Percentiles rank a stretch among this genome's conserved stretches.
phyloP scores from a whole-genome alignment of 2,797 vertebrate genomes.

The Avahi laniger region DNA sequence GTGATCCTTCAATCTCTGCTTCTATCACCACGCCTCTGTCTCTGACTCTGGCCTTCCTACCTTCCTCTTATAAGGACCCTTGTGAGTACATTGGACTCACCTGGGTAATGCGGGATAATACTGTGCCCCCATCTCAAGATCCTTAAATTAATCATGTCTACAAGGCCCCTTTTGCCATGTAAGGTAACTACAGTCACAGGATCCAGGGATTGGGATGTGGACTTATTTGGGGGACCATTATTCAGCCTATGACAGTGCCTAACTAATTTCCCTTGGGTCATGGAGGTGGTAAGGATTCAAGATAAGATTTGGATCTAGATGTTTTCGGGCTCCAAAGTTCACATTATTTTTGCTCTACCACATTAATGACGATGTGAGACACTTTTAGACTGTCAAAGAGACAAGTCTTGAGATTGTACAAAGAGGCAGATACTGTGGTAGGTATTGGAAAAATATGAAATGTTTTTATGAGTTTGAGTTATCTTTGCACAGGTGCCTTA shows the following conservation, averaged over 20 bases:
- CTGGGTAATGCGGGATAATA: not conserved
- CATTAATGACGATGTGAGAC: not conserved
- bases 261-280: not conserved
- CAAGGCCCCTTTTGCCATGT: not conserved
- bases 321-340: not conserved
- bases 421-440: not conserved
- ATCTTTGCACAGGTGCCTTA: not conserved
- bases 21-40: not conserved
- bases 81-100: not conserved
- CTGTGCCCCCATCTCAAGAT: not conserved
- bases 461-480: constrained; percentile 9
- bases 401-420: not conserved
- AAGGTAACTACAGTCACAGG: not conserved
- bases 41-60: not conserved
- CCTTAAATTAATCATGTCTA: not conserved
- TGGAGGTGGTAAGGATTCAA: not conserved
- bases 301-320: not conserved
- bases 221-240: not conserved
- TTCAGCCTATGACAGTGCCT: not conserved
- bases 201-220: not conserved
- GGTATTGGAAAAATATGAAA: not conserved
- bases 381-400: not conserved
- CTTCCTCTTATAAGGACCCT: not conserved
- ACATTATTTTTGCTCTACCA: not conserved
- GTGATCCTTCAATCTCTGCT: not conserved